Base-by-base conservation (phyloP, 2,797 vertebrate genomes). In the Zalophus californianus region DNA sequence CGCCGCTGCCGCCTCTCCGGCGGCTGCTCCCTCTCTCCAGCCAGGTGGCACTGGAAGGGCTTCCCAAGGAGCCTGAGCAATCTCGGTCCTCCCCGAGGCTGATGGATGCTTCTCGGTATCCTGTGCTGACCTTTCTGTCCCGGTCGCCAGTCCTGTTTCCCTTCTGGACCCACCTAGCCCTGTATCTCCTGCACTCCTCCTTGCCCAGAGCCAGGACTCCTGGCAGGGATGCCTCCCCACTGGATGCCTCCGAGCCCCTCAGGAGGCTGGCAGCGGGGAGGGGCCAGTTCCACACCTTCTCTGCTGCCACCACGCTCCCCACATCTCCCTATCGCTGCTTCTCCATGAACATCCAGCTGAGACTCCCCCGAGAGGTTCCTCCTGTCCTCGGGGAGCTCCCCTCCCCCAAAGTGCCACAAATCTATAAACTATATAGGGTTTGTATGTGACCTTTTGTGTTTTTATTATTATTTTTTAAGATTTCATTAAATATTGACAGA, bases 341-440 rank as follows among this genome's bases (percentile, higher is more conserved):
- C 41, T 13, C 62, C 35, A 2, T 0, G 5, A 52, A 79, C 3
- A 15, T 29, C 56, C 68, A 58, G 60, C 9, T 92, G 50, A 38
- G 56, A 58, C 8, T 38, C 38, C 62, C 73, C 32, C 20, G 44
- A 35, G 25, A 75, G 27, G 54, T 29, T n/a, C 52, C 32, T 70
- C 75, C 32, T 6, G 18, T 41, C 52, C 56, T 44, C 86, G 25
- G 7, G 41, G 50, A 79, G 48, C 89, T 58, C 62, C 35, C 58
- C 79, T 77, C 80, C 86, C 91, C 58, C 87, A 58, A 87, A 88
- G 12, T 44, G 11, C 66, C 72, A 44, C 12, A 35, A 21, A 27
- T 23, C 5, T 3, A 97, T 80, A 87, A 98, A 85, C 68, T 86
- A 11, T 77, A 48, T 68, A 95, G 11, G 5, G 35, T 93, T 92